Evolutionary conservation across 2,113 vertebrate genomes (phyloP).

Genomic region (Camelus bactrianus): DNA sequence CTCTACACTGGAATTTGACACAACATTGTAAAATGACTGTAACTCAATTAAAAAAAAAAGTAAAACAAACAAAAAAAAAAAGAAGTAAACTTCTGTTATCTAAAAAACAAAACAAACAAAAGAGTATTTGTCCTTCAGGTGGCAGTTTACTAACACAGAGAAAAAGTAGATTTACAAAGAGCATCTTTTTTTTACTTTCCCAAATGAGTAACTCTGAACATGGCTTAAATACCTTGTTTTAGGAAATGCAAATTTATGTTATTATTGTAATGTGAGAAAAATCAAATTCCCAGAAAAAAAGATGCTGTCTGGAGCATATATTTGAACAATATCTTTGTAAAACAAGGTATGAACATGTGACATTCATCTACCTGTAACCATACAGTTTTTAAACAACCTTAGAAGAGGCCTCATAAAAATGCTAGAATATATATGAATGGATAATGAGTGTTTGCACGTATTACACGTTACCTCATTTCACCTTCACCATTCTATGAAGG

Average conservation of each 20-base stretch:
- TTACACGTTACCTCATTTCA: background rate
- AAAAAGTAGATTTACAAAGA: slow-evolving; percentile 29
- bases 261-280: background rate
- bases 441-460: background rate
- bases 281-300: background rate
- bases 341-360: background rate
- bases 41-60: too few relatives aligned
- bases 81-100: too few relatives aligned
- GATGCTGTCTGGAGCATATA: background rate
- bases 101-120: too few relatives aligned
- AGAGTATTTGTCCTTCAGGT: background rate
- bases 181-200: background rate
- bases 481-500: background rate
- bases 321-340: background rate
- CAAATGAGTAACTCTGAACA: slow-evolving; percentile 31
- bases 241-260: slow-evolving; percentile 44
- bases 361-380: background rate
- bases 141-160: background rate
- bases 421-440: background rate
- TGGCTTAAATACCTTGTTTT: slow-evolving; percentile 45
- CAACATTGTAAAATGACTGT: too few relatives aligned
- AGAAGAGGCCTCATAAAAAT: slow-evolving; percentile 28
- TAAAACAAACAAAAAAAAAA: too few relatives aligned
- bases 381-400: background rate
- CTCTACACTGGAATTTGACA: too few relatives aligned